Conservation (phyloP, 2,113 vertebrate species). For the Mormyrus lacerda region DNA sequence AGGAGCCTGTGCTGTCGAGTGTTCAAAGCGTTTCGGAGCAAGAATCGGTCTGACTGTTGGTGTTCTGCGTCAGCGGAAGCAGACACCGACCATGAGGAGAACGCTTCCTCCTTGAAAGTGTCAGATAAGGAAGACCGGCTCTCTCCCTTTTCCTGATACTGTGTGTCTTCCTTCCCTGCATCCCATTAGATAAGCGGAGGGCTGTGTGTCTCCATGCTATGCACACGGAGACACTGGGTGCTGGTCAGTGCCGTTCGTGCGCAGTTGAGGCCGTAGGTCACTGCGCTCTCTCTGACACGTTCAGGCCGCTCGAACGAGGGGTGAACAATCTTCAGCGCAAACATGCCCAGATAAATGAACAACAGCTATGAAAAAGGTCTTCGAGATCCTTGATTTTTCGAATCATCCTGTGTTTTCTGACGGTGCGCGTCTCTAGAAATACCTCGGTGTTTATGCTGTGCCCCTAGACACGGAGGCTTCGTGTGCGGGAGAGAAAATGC, state of each 20-base stretch:
- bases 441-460: not conserved
- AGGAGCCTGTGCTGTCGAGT: not conserved
- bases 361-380: not conserved
- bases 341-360: not conserved
- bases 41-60: not conserved
- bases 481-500: not conserved
- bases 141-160: not conserved
- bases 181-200: conserved; percentile 25
- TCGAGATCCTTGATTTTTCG: not conserved
- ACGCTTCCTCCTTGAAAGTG: not conserved
- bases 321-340: not conserved
- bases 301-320: not conserved
- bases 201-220: not conserved
- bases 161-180: conserved; percentile 38
- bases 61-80: not conserved
- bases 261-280: not conserved
- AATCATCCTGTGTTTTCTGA: not conserved
- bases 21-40: not conserved
- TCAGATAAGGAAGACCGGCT: conserved; percentile 16
- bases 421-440: not conserved
- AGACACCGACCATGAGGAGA: not conserved
- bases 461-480: not conserved
- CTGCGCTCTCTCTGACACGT: not conserved
- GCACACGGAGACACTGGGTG: not conserved
- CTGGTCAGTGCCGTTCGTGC: not conserved